Evolutionary conservation across 2,797 vertebrate genomes (phyloP).

Genomic region (Epinephelus coioides): DNA sequence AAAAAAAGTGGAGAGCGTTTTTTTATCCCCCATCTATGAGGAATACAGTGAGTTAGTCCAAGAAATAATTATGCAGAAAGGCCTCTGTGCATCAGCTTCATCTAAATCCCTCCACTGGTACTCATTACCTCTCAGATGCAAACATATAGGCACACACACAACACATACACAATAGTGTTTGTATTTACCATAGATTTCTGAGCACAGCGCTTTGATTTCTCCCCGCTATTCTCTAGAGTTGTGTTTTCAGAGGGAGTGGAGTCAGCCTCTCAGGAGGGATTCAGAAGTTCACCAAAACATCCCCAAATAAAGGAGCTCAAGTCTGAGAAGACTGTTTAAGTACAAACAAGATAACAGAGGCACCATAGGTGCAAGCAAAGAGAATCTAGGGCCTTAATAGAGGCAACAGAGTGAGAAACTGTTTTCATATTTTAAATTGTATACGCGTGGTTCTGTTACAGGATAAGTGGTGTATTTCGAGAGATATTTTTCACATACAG

Average conservation of each 20-base stretch:
- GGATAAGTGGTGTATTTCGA: conserved; percentile 27
- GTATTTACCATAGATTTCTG: conserved; percentile 55
- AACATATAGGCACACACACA: conserved; percentile 43
- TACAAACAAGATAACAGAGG: conserved; percentile 59
- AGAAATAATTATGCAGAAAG: conserved; percentile 61
- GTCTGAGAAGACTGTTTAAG: conserved; percentile 54
- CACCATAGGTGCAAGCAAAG: conserved; percentile 45
- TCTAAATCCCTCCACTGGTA: conserved; percentile 60
- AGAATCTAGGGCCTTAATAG: conserved; percentile 33
- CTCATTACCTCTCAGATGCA: conserved; percentile 57
- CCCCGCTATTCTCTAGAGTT: conserved; percentile 48
- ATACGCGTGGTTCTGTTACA: conserved; percentile 21
- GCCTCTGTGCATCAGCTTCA: conserved; percentile 38
- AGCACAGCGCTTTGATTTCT: conserved; percentile 59
- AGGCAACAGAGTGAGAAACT: conserved; percentile 31
- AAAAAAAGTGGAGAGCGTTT: conserved; percentile 41
- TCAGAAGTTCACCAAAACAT: conserved; percentile 71
- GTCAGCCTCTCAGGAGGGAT: conserved; percentile 55
- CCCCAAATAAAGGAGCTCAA: conserved; percentile 57
- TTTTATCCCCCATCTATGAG: conserved; percentile 25
- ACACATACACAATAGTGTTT: conserved; percentile 32
- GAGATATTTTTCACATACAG: conserved; percentile 1
- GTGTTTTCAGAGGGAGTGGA: conserved; percentile 49
- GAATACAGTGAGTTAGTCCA: conserved; percentile 45
- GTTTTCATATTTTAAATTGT: conserved; percentile 47